These are phyloP conservation scores for Plusia festucae DNA, from an alignment of 2,888 invertebrate genomes.

Conservation along the genomic window DNA sequence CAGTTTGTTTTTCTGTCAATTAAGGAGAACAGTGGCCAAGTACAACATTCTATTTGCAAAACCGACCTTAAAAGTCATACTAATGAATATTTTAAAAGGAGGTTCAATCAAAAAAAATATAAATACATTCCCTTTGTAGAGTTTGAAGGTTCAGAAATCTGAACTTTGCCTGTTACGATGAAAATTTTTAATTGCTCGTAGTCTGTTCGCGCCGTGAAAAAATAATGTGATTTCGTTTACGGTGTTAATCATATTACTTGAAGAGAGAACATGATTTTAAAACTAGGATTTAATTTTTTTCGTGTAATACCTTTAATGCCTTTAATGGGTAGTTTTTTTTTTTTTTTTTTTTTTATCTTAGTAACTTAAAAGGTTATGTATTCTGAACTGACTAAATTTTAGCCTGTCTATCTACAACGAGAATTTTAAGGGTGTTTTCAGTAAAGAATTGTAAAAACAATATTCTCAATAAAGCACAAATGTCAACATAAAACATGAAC, in stretches of 20 bases:
- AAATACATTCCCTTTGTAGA: slow-evolving; percentile 37
- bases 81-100: slow-evolving; percentile 52
- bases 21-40: slow-evolving; percentile 14
- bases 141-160: slow-evolving; percentile 30
- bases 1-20: slow-evolving; percentile 28
- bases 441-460: neutral
- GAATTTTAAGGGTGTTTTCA: neutral
- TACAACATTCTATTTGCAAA: slow-evolving; percentile 19
- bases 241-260: slow-evolving; percentile 8
- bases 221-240: slow-evolving; percentile 10
- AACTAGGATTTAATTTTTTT: neutral
- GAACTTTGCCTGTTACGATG: slow-evolving; percentile 34
- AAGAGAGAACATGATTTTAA: neutral
- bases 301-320: neutral
- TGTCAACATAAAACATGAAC: neutral
- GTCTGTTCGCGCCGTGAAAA: neutral
- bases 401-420: no score
- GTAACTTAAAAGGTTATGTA: neutral
- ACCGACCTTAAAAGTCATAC: slow-evolving; percentile 27
- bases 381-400: neutral
- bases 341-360: neutral
- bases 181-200: slow-evolving; percentile 53
- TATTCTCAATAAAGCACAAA: neutral
- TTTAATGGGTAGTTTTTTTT: neutral
- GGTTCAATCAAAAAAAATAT: slow-evolving; percentile 24